Evolutionary conservation across 1,140 invertebrate genomes (phyloP).

Genomic region (Bombus confusus): DNA sequence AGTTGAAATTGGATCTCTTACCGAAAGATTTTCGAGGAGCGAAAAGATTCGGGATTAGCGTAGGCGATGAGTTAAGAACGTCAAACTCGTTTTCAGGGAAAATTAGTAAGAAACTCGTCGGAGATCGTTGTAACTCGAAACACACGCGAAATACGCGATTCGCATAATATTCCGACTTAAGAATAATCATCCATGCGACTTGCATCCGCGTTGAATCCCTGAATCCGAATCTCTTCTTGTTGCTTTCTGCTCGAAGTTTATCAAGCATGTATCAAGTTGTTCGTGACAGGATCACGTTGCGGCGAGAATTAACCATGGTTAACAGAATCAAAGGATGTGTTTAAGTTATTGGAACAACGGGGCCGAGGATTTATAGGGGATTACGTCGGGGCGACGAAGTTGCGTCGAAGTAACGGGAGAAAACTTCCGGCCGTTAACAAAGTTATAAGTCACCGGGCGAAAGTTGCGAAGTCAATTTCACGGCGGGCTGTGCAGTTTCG

Average conservation of each 20-base stretch:
- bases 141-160: not conserved
- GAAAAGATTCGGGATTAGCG: not conserved
- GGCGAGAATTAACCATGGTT: not conserved
- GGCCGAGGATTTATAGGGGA: not conserved
- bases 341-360: not conserved
- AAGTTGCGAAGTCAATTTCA: slow-evolving; percentile 44
- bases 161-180: too few relatives aligned
- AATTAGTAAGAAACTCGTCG: not conserved
- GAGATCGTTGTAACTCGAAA: not conserved
- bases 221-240: not conserved
- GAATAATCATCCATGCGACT: too few relatives aligned
- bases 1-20: not conserved
- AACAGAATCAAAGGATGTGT: not conserved
- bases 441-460: slow-evolving; percentile 28
- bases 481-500: slow-evolving; percentile 6
- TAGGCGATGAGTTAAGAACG: too few relatives aligned
- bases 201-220: too few relatives aligned
- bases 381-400: not conserved
- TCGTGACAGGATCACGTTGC: not conserved
- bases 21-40: not conserved
- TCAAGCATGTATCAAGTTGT: not conserved
- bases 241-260: too few relatives aligned
- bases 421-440: slow-evolving; percentile 33
- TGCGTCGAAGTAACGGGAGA: slow-evolving; percentile 11
- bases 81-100: not conserved